phyloP scores from a whole-genome alignment of 2,113 vertebrate species.

The Dascyllus trimaculatus region DNA sequence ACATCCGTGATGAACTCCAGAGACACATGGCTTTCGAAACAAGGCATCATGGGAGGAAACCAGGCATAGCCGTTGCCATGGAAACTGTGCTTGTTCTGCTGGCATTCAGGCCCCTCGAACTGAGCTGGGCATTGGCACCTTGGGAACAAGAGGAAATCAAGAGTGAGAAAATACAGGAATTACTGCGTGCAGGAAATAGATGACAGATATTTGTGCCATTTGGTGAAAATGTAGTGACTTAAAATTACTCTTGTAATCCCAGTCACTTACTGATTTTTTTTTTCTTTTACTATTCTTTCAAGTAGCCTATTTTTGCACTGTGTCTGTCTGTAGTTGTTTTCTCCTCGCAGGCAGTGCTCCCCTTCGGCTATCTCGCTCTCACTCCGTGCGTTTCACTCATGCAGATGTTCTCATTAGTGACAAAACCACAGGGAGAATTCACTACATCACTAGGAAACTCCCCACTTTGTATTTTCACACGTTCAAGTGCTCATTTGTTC shows the following conservation, averaged over 20 bases:
- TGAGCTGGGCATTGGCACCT: slow-evolving; percentile 91
- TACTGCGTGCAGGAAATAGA: slow-evolving; percentile 26
- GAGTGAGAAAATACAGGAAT: slow-evolving; percentile 40
- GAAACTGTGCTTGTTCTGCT: slow-evolving; percentile 93
- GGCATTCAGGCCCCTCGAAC: slow-evolving; percentile 91
- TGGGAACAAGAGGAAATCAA: slow-evolving; percentile 59
- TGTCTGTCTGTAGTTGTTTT: slow-evolving; percentile 33
- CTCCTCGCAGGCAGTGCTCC: slow-evolving; percentile 36
- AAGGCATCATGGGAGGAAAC: slow-evolving; percentile 91
- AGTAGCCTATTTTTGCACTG: neutral
- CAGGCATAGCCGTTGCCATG: slow-evolving; percentile 92
- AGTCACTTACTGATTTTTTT: slow-evolving; percentile 17
- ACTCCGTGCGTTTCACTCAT: slow-evolving; percentile 61
- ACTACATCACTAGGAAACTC: slow-evolving; percentile 50
- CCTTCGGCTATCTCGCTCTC: slow-evolving; percentile 48
- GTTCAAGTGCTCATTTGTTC: slow-evolving; percentile 42
- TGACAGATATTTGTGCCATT: neutral
- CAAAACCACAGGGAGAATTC: slow-evolving; percentile 60
- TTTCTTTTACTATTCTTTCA: slow-evolving; percentile 11
- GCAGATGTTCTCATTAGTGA: slow-evolving; percentile 78
- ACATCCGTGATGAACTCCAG: slow-evolving; percentile 92
- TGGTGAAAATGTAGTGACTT: neutral
- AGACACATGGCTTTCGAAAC: slow-evolving; percentile 90
- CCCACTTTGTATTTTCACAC: slow-evolving; percentile 34
- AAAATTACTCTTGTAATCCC: neutral